A percentile compares a stretch with the other conserved stretches of the same genome.
These are phyloP conservation scores for Siniperca scherzeri DNA, from an alignment of 2,797 vertebrate species.

Conservation along the genomic window DNA sequence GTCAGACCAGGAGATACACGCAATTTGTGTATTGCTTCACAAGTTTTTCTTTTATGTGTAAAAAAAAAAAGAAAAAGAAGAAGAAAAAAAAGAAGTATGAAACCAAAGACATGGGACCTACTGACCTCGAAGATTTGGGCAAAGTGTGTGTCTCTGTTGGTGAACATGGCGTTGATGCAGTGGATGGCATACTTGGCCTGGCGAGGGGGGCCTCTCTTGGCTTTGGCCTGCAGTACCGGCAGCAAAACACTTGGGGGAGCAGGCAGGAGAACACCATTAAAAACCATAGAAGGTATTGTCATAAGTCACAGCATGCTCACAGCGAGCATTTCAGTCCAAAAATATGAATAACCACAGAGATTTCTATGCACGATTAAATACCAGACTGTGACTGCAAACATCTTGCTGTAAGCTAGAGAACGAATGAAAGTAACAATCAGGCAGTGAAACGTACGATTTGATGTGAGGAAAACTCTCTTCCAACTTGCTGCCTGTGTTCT, in stretches of 20 bases:
- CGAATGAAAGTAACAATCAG: not conserved
- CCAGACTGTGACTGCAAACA: not conserved
- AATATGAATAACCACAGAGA: too few species aligned
- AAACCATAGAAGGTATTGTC: not conserved
- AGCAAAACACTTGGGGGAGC: conserved; percentile 90
- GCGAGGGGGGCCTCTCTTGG: conserved; percentile 95
- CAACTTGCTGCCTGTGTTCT: conserved; percentile 97
- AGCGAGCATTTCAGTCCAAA: not conserved
- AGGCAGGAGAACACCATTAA: conserved; percentile 33
- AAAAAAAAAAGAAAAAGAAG: not conserved
- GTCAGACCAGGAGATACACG: not conserved
- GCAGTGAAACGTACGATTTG: conserved; percentile 90
- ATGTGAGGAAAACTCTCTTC: conserved; percentile 99
- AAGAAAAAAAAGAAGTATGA: not conserved
- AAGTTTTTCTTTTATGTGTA: not conserved
- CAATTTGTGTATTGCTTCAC: not conserved
- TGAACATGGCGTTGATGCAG: conserved; percentile 98
- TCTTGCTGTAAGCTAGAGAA: not conserved
- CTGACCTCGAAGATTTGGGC: conserved; percentile 99
- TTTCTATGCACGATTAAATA: not conserved
- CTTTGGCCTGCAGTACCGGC: conserved; percentile 97
- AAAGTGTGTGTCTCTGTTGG: conserved; percentile 98
- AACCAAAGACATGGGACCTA: not conserved
- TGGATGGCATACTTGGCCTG: conserved; percentile 99
- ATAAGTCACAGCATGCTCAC: not conserved